Percentiles rank a stretch among this genome's conserved stretches.
phyloP scores from a whole-genome alignment of 1,140 invertebrate genomes.

The Gryon sp. region DNA sequence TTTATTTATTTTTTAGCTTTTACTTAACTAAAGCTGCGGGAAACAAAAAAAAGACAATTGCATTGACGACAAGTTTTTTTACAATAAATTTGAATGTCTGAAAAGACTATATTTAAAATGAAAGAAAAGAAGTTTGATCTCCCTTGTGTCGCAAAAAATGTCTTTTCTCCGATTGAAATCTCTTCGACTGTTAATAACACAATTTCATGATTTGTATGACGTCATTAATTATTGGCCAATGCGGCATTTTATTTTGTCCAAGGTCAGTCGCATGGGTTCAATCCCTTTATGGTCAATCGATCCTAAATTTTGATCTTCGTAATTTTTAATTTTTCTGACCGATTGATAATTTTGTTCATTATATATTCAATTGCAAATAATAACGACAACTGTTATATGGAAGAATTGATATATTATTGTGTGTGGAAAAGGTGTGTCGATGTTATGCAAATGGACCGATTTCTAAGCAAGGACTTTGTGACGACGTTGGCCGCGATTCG shows the following conservation, averaged over 20 bases:
- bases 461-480: slow-evolving; percentile 35
- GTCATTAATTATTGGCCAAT: not conserved
- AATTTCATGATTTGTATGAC: slow-evolving; percentile 18
- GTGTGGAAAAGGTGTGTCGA: slow-evolving; percentile 11
- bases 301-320: not conserved
- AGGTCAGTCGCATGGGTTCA: not conserved
- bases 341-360: too few relatives aligned
- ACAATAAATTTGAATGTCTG: too few relatives aligned
- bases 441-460: slow-evolving; percentile 31
- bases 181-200: slow-evolving; percentile 6
- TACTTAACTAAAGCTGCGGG: too few relatives aligned
- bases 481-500: slow-evolving; percentile 3
- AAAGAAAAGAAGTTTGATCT: too few relatives aligned
- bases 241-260: not conserved
- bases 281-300: slow-evolving; percentile 15
- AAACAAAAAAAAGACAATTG: too few relatives aligned
- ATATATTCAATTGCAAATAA: too few relatives aligned
- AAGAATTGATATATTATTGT: slow-evolving; percentile 2
- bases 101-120: too few relatives aligned
- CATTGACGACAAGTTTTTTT: too few relatives aligned
- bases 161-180: not conserved
- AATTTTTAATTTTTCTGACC: too few relatives aligned
- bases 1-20: too few relatives aligned
- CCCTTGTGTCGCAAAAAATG: not conserved
- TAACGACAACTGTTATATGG: too few relatives aligned